Evolutionary conservation across 2,888 invertebrate genomes (phyloP).

Genomic region (Erpobdella octoculata): DNA sequence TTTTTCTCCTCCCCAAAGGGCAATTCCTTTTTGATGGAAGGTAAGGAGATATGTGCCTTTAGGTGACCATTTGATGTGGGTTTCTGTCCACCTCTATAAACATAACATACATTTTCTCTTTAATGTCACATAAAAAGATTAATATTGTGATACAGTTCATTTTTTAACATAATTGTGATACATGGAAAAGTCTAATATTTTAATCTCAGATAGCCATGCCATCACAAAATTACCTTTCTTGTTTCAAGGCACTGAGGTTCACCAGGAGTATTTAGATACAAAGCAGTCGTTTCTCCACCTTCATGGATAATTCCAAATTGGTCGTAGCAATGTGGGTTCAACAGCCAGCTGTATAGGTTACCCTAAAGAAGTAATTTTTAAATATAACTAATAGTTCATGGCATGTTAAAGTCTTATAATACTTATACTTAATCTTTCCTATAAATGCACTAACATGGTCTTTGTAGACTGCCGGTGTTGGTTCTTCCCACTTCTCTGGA

Average conservation of each 20-base stretch:
- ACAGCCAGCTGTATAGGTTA: slow-evolving; percentile 82
- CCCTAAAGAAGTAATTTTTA: slow-evolving; percentile 55
- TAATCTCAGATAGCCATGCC: not conserved
- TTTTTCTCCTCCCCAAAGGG: slow-evolving; percentile 90
- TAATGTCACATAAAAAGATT: too few relatives aligned
- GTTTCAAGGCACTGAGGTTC: slow-evolving; percentile 74
- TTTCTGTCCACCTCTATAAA: slow-evolving; percentile 86
- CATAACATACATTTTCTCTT: too few relatives aligned
- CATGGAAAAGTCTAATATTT: too few relatives aligned
- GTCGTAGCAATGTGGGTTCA: slow-evolving; percentile 89
- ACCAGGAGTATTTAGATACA: slow-evolving; percentile 77
- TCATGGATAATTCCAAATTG: slow-evolving; percentile 85
- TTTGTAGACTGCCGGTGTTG: slow-evolving; percentile 77
- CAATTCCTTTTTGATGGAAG: slow-evolving; percentile 88
- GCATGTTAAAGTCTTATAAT: not conserved
- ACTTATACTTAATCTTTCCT: not conserved
- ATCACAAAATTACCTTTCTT: slow-evolving; percentile 55
- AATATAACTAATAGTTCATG: not conserved
- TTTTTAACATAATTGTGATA: not conserved
- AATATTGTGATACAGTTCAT: too few relatives aligned
- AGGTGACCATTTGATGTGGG: slow-evolving; percentile 93
- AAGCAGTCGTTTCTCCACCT: slow-evolving; percentile 68
- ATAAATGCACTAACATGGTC: slow-evolving; percentile 57
- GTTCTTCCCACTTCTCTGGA: slow-evolving; percentile 85
- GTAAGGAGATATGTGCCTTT: slow-evolving; percentile 91